These are phyloP conservation scores for Habroteleia sp. DNA, from an alignment of 2,888 invertebrate genomes.

Conservation along the genomic window DNA sequence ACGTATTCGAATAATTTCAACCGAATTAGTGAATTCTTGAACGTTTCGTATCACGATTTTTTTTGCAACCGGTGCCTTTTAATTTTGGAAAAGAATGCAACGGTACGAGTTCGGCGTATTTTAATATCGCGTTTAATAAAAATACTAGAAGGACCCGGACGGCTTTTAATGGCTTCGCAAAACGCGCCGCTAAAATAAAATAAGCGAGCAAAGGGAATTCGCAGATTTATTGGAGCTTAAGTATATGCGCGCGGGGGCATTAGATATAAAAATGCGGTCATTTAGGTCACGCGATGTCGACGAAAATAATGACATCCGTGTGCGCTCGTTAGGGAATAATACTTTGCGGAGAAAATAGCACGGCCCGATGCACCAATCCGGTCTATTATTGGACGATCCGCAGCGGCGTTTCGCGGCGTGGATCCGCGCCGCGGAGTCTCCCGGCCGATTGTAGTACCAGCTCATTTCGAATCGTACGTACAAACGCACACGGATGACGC, in stretches of 20 bases:
- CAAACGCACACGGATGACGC: slow-evolving; percentile 41
- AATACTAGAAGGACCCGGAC: too few relatives aligned
- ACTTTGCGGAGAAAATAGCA: slow-evolving; percentile 53
- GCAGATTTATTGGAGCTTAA: background rate
- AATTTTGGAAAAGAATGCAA: too few relatives aligned
- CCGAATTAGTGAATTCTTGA: too few relatives aligned
- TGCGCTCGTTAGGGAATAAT: slow-evolving; percentile 55
- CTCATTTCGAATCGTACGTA: slow-evolving; percentile 42
- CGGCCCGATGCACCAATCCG: slow-evolving; percentile 36
- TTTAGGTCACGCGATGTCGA: slow-evolving; percentile 48
- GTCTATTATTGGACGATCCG: slow-evolving; percentile 48
- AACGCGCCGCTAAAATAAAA: background rate
- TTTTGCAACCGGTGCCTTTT: too few relatives aligned
- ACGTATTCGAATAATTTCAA: too few relatives aligned
- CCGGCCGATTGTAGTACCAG: slow-evolving; percentile 30
- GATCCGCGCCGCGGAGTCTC: slow-evolving; percentile 30
- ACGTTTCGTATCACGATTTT: too few relatives aligned
- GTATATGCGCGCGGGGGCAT: background rate
- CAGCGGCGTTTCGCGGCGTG: slow-evolving; percentile 31
- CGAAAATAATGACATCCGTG: slow-evolving; percentile 57
- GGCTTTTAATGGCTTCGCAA: too few relatives aligned
- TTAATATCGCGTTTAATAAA: too few relatives aligned
- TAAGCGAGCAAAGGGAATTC: background rate
- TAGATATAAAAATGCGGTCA: slow-evolving; percentile 25
- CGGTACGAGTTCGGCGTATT: too few relatives aligned